These are phyloP conservation scores for Edolisoma coerulescens DNA, from an alignment of 2,113 vertebrate genomes.

Conservation along the genomic window DNA sequence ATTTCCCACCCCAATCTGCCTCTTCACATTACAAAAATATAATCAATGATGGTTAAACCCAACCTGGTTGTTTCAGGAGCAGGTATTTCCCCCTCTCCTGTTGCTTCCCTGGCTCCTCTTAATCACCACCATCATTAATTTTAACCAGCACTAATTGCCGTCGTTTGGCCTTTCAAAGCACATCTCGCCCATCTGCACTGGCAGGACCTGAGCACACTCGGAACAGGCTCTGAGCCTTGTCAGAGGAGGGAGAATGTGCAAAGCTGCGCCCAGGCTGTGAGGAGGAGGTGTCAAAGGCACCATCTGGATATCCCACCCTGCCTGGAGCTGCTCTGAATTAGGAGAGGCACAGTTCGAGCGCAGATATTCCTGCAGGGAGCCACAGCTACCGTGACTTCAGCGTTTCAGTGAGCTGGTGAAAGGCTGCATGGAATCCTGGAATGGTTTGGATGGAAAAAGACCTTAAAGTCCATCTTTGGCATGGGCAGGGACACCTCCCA, in stretches of 20 bases:
- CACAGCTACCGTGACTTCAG: rapidly evolving
- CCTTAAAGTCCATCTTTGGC: too few species aligned
- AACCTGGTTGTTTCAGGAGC: neutral
- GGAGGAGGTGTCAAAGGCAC: slow-evolving; percentile 43
- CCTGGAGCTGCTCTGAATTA: neutral
- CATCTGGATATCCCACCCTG: slow-evolving; percentile 5
- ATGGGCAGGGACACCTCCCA: neutral
- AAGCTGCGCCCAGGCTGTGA: slow-evolving; percentile 14
- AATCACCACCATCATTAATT: neutral
- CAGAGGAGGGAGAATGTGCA: neutral
- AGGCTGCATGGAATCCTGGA: rapidly evolving
- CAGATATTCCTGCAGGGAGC: neutral
- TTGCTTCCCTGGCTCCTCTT: neutral
- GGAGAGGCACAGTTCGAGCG: neutral
- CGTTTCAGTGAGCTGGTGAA: rapidly evolving
- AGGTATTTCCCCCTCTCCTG: neutral
- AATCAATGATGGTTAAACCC: neutral
- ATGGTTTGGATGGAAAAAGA: neutral
- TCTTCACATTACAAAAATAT: neutral
- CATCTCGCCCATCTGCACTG: neutral
- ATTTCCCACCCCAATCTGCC: neutral
- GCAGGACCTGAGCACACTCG: neutral
- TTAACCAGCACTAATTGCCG: neutral
- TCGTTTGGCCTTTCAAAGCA: neutral
- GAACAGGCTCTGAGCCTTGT: neutral